These are phyloP conservation scores for Bursaphelenchus mucronatus DNA, from an alignment of 1,140 invertebrate species.

Conservation along the genomic window DNA sequence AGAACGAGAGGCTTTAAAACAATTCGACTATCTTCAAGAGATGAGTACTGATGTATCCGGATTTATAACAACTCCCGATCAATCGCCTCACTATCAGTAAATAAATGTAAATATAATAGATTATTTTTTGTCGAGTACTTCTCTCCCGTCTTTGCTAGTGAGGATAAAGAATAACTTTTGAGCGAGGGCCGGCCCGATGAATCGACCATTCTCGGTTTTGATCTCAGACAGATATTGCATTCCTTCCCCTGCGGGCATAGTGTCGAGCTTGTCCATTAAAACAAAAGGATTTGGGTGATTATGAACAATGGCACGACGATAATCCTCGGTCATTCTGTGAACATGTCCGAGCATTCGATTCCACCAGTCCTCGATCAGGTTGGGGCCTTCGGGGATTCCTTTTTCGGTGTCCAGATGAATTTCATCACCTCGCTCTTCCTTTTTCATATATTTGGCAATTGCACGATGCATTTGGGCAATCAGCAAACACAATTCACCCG, in stretches of 20 bases:
- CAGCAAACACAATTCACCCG: conserved; percentile 44
- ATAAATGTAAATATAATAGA: conserved; percentile 5
- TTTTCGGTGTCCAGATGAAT: conserved; percentile 32
- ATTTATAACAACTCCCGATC: conserved; percentile 15
- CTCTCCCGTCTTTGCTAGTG: conserved; percentile 39
- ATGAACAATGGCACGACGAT: conserved; percentile 33
- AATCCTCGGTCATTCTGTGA: conserved; percentile 45
- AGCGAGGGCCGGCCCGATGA: conserved; percentile 41
- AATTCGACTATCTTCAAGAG: conserved; percentile 34
- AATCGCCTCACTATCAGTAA: conserved; percentile 2
- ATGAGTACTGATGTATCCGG: conserved; percentile 29
- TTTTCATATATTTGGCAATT: conserved; percentile 49
- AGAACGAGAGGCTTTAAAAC: conserved; percentile 26
- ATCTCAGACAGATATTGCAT: conserved; percentile 44
- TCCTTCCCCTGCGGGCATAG: conserved; percentile 32
- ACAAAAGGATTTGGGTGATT: conserved; percentile 38
- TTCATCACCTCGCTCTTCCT: conserved; percentile 23
- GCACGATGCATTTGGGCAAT: conserved; percentile 49
- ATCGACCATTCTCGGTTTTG: conserved; percentile 18
- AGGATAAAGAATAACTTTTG: conserved; percentile 44
- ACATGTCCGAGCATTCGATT: conserved; percentile 39
- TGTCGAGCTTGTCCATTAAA: conserved; percentile 33
- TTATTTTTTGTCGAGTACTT: conserved; percentile 34
- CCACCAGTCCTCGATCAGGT: conserved; percentile 43
- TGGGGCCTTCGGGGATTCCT: conserved; percentile 42